Percentiles rank a stretch among this genome's conserved stretches.
These are phyloP conservation scores for Sclerodermus sp. DNA, from an alignment of 2,888 invertebrate genomes.

Conservation along the genomic window DNA sequence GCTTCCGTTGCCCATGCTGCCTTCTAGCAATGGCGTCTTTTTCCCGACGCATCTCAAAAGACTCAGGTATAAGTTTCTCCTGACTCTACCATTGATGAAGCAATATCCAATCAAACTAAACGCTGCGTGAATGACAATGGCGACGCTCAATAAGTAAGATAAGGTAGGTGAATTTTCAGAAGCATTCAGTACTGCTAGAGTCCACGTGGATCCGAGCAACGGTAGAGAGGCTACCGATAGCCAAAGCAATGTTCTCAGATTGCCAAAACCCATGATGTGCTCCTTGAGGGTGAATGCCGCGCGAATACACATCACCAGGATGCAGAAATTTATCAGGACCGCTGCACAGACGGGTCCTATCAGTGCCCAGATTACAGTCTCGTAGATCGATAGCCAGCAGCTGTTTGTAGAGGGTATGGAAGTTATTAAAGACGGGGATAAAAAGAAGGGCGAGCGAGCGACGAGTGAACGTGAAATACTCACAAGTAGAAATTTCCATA, in stretches of 20 bases:
- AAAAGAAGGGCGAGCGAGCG: no score
- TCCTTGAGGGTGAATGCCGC: constrained; percentile 91
- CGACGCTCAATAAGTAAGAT: constrained; percentile 75
- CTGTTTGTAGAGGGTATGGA: no score
- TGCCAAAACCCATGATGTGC: constrained; percentile 77
- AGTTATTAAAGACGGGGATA: not conserved
- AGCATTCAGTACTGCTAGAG: constrained; percentile 76
- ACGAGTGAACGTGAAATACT: no score
- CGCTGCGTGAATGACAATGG: constrained; percentile 77
- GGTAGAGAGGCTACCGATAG: constrained; percentile 86
- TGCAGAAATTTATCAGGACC: constrained; percentile 76
- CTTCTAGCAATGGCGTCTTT: constrained; percentile 78
- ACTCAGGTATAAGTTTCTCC: constrained; percentile 73
- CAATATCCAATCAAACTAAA: constrained; percentile 86
- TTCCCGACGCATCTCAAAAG: constrained; percentile 77
- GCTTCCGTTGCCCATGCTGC: constrained; percentile 69
- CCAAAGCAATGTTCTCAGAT: constrained; percentile 76
- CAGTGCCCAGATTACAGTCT: constrained; percentile 93
- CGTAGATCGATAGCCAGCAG: constrained; percentile 94
- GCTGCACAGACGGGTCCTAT: constrained; percentile 86
- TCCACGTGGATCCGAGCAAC: constrained; percentile 83
- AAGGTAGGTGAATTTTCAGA: constrained; percentile 74
- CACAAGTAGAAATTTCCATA: constrained; percentile 94
- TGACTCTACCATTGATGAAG: constrained; percentile 81
- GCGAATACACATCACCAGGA: constrained; percentile 81